phyloP scores from a whole-genome alignment of 1,140 invertebrate genomes.

The Neelides sp. region DNA sequence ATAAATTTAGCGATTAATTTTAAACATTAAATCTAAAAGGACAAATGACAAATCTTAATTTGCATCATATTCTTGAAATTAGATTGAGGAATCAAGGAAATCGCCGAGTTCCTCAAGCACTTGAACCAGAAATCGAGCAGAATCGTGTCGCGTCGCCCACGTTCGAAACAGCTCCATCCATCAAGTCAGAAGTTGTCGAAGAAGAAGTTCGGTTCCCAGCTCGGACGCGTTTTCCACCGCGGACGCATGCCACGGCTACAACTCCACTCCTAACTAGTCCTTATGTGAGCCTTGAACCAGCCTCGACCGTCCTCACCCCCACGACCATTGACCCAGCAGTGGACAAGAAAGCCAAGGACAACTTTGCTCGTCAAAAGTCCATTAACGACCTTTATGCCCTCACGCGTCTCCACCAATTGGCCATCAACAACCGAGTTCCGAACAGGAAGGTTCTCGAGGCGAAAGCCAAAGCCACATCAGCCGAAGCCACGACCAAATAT shows the following conservation, averaged over 20 bases:
- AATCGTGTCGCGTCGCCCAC: too few relatives aligned
- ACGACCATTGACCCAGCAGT: neutral
- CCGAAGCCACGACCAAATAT: conserved; percentile 17
- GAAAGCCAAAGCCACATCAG: conserved; percentile 9
- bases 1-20: too few relatives aligned
- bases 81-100: too few relatives aligned
- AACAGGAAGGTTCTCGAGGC: conserved; percentile 10
- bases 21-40: too few relatives aligned
- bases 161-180: too few relatives aligned
- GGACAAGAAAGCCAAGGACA: conserved; percentile 25
- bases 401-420: conserved; percentile 27
- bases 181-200: too few relatives aligned
- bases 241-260: neutral
- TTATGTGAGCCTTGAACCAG: neutral
- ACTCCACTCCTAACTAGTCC: neutral
- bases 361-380: conserved; percentile 24
- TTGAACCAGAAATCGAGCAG: too few relatives aligned
- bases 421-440: conserved; percentile 22
- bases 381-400: conserved; percentile 29
- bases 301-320: neutral
- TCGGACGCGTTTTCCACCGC: conserved; percentile 22
- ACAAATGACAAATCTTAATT: too few relatives aligned
- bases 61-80: too few relatives aligned
- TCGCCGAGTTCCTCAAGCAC: too few relatives aligned
- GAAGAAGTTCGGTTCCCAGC: conserved; percentile 7